A percentile compares a stretch with the other conserved stretches of the same genome.
Evolutionary conservation across 2,113 vertebrate genomes (phyloP).

Genomic region (Vulpes ferrilata): DNA sequence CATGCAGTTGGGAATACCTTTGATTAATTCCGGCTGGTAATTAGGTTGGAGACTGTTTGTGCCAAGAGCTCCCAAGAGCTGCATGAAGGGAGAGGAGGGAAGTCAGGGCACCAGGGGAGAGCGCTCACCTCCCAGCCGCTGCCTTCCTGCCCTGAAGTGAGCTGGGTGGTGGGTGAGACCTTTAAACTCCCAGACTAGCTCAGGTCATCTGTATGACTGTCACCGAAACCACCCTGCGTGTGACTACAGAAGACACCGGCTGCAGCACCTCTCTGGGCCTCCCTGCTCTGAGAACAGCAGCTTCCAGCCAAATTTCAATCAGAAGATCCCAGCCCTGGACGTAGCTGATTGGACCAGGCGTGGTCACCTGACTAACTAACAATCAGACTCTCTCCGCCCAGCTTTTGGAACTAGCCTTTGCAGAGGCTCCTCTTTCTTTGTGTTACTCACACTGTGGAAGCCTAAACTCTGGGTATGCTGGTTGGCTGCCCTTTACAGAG

Average conservation of each 20-base stretch:
- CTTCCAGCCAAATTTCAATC: not conserved
- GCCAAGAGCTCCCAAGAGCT: conserved; percentile 66
- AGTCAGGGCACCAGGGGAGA: not conserved
- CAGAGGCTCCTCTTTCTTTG: not conserved
- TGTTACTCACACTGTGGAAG: not conserved
- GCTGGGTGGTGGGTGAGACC: not conserved
- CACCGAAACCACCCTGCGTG: not conserved
- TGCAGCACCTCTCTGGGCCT: not conserved
- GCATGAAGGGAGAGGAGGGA: not conserved
- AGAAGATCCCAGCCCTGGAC: not conserved
- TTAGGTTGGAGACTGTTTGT: conserved; percentile 71
- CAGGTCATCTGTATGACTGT: not conserved
- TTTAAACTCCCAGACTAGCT: not conserved
- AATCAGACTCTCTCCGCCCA: not conserved
- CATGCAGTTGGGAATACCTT: conserved; percentile 82
- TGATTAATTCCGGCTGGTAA: conserved; percentile 85
- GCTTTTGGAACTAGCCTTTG: not conserved
- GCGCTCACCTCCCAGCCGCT: not conserved
- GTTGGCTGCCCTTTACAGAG: not conserved
- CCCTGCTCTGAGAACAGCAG: not conserved
- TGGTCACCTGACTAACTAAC: conserved; percentile 34
- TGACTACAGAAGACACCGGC: not conserved
- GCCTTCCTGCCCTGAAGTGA: not conserved
- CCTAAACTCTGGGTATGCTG: not conserved
- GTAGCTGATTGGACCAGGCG: not conserved